phyloP scores from a whole-genome alignment of 2,888 invertebrate genomes.

The Sarcophaga variegata region DNA sequence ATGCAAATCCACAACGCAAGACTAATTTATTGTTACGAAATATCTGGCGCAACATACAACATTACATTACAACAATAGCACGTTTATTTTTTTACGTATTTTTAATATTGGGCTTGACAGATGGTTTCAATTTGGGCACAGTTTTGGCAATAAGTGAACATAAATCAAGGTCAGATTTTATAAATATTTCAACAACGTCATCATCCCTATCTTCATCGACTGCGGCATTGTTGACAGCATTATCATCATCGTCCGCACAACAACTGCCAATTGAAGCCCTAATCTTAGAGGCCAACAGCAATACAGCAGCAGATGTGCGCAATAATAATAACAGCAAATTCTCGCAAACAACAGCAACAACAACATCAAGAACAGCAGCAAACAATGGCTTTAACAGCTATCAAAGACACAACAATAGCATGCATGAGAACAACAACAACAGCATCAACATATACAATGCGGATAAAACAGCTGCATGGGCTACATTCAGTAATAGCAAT shows the following conservation, averaged over 20 bases:
- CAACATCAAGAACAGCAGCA: background rate
- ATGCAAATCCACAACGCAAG: conserved; percentile 29
- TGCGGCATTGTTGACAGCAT: conserved; percentile 53
- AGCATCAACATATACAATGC: conserved; percentile 40
- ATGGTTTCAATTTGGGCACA: conserved; percentile 56
- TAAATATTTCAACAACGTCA: conserved; percentile 37
- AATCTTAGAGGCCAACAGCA: conserved; percentile 69
- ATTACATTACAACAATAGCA: conserved; percentile 28
- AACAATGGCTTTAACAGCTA: conserved; percentile 34
- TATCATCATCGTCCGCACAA: conserved; percentile 36
- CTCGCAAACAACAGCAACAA: conserved; percentile 45
- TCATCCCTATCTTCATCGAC: background rate
- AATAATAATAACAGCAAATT: conserved; percentile 44
- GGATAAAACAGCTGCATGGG: conserved; percentile 1
- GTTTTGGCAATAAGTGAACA: conserved; percentile 66
- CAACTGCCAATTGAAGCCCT: conserved; percentile 70
- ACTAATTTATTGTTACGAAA: background rate
- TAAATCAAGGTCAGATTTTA: conserved; percentile 48
- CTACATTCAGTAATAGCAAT: conserved; percentile 27
- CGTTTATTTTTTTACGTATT: conserved; percentile 55
- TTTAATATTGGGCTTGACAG: conserved; percentile 52
- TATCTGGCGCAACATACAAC: conserved; percentile 42
- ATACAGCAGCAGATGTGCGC: conserved; percentile 41
- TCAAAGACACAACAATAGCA: background rate
- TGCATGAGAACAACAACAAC: conserved; percentile 7